A percentile compares a stretch with the other conserved stretches of the same genome.
Evolutionary conservation across 2,888 invertebrate genomes (phyloP).

Genomic region (Embidobia sp.): DNA sequence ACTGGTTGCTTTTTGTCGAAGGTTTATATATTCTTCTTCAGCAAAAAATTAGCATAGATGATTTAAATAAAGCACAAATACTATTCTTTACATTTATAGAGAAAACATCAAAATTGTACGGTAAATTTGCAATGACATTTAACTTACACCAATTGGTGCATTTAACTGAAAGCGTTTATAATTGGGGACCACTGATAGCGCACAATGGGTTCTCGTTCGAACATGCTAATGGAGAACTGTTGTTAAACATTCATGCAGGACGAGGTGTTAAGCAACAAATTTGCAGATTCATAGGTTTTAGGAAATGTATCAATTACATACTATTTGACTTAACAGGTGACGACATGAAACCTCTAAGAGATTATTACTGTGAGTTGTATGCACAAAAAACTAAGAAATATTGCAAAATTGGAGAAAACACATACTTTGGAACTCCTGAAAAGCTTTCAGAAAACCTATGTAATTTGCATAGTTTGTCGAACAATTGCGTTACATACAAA

Average conservation of each 20-base stretch:
- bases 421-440: not conserved
- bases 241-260: constrained; percentile 2
- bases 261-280: constrained; percentile 13
- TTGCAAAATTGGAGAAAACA: not conserved
- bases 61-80: constrained; percentile 26
- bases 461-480: not conserved
- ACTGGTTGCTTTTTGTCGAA: constrained; percentile 22
- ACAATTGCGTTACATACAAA: not conserved
- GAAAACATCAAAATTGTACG: constrained; percentile 7
- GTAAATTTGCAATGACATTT: constrained; percentile 31
- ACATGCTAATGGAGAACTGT: constrained; percentile 9
- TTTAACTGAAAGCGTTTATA: not conserved
- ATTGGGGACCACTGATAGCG: not conserved
- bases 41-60: constrained; percentile 13
- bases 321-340: not conserved
- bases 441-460: not conserved
- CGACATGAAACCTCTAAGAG: not conserved
- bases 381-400: not conserved
- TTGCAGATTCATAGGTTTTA: constrained; percentile 3
- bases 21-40: constrained; percentile 13
- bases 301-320: not conserved
- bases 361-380: not conserved
- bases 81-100: constrained; percentile 6
- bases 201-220: constrained; percentile 4
- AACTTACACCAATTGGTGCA: not conserved